Evolutionary conservation across 2,113 vertebrate genomes (phyloP).

Genomic region (Oryzias javanicus): DNA sequence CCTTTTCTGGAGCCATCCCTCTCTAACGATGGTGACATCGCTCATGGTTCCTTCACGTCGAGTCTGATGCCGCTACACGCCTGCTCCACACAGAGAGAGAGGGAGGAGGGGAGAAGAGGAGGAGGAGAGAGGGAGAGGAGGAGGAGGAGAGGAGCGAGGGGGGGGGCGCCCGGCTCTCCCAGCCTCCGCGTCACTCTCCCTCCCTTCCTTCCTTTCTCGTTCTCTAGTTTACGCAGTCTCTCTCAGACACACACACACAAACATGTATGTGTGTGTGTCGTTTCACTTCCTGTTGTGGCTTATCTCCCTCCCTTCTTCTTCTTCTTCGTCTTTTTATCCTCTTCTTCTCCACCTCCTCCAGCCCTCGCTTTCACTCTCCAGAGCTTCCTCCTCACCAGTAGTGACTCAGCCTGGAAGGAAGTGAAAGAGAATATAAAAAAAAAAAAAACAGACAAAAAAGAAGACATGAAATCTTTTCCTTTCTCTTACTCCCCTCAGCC

Average conservation of each 20-base stretch:
- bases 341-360: slow-evolving; percentile 60
- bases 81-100: slow-evolving; percentile 81
- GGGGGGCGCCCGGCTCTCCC: slow-evolving; percentile 73
- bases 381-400: slow-evolving; percentile 87
- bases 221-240: slow-evolving; percentile 63
- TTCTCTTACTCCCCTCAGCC: slow-evolving; percentile 40
- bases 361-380: slow-evolving; percentile 78
- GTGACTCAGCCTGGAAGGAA: slow-evolving; percentile 95
- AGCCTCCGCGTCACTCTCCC: slow-evolving; percentile 79
- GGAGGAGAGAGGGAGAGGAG: slow-evolving; percentile 32
- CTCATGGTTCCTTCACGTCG: slow-evolving; percentile 95
- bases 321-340: slow-evolving; percentile 62
- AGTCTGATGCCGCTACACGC: slow-evolving; percentile 84
- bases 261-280: slow-evolving; percentile 44
- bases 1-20: slow-evolving; percentile 99
- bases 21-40: slow-evolving; percentile 99
- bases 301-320: slow-evolving; percentile 57
- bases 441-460: slow-evolving; percentile 67
- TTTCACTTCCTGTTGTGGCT: slow-evolving; percentile 72
- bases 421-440: slow-evolving; percentile 78
- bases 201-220: slow-evolving; percentile 66
- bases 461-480: slow-evolving; percentile 72
- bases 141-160: slow-evolving; percentile 40
- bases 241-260: slow-evolving; percentile 29
- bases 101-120: slow-evolving; percentile 32